Evolutionary conservation across 2,113 vertebrate species (phyloP), one percentile per base, ranked within the genome.

Genomic region (Syngnathoides biaculeatus): DNA sequence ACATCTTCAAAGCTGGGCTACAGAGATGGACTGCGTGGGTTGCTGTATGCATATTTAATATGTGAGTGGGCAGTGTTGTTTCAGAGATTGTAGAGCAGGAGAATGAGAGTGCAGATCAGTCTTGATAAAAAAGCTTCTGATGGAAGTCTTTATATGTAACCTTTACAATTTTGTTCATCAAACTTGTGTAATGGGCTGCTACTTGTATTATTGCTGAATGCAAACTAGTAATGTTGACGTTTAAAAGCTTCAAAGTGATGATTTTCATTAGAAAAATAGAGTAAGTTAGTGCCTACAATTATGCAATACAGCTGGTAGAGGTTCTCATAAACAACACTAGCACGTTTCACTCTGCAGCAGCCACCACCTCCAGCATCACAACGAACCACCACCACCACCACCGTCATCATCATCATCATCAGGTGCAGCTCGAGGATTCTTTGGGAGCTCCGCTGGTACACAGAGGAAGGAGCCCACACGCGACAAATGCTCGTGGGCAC

Each of bases 321-420:
- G 52, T 67, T 62, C 68, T 87, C 65, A 69, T 67, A 76, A 45
- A 69, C 72, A 83, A 67, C 74, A 66, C 17, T 74, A 72, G 84
- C 85, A 81, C 87, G 82, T 85, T 74, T 73, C 77, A 64, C 43
- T 74, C 82, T 84, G 87, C 86, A 79, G 85, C 84, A 86, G 75
- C 80, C 71, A 74, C 64, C 75, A 59, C 56, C 67, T 52, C 65
- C 72, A 65, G 58, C 56, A n/a, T 19, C 69, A 26, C 0, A 68
- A 68, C 12, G 19, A n/a, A n/a, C n/a, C 72, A 63, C 5, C n/a
- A 68, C 14, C 50, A 60, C 11, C 72, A 52, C 2, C 71, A 52
- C 4, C 50, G 15, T 17, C 67, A 22, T 26, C 71, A 60, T 14
- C 20, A 64, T 19, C 52, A 62, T n/a, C 71, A 55, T 4, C 72